phyloP scores from a whole-genome alignment of 2,888 invertebrate species.

The Drosophila percnosoma region DNA sequence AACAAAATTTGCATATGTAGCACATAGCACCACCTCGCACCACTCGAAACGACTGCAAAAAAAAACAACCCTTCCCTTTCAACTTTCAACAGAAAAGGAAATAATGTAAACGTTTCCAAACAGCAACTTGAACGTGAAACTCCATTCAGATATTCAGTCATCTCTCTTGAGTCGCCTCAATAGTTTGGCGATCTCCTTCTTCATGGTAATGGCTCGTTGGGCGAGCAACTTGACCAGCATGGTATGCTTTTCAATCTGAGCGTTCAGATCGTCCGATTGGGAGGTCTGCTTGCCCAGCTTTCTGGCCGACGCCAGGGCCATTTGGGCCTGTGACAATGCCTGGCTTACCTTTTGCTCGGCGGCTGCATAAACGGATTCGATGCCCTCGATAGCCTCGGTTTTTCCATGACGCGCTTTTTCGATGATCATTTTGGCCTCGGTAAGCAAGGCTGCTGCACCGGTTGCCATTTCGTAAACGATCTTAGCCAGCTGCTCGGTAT shows the following conservation, averaged over 20 bases:
- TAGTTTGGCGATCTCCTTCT: constrained; percentile 54
- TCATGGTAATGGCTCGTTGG: constrained; percentile 49
- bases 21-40: constrained; percentile 7
- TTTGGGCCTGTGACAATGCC: constrained; percentile 52
- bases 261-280: constrained; percentile 25
- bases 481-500: constrained; percentile 30
- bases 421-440: constrained; percentile 43
- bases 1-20: constrained; percentile 55
- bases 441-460: constrained; percentile 46
- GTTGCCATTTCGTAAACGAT: constrained; percentile 45
- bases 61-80: not conserved
- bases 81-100: constrained; percentile 63
- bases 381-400: not conserved
- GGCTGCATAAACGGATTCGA: constrained; percentile 29
- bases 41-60: not conserved
- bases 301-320: constrained; percentile 50
- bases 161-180: constrained; percentile 39
- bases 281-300: constrained; percentile 33
- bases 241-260: constrained; percentile 60
- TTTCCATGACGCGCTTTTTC: constrained; percentile 9
- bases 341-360: constrained; percentile 43
- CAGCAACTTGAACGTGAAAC: constrained; percentile 15
- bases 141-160: constrained; percentile 3
- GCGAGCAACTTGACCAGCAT: constrained; percentile 57
- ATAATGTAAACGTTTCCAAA: constrained; percentile 55